Evolutionary conservation across 1,140 invertebrate species (phyloP), one percentile per base, ranked within the genome.

Genomic region (Neuroterus valhalla): DNA sequence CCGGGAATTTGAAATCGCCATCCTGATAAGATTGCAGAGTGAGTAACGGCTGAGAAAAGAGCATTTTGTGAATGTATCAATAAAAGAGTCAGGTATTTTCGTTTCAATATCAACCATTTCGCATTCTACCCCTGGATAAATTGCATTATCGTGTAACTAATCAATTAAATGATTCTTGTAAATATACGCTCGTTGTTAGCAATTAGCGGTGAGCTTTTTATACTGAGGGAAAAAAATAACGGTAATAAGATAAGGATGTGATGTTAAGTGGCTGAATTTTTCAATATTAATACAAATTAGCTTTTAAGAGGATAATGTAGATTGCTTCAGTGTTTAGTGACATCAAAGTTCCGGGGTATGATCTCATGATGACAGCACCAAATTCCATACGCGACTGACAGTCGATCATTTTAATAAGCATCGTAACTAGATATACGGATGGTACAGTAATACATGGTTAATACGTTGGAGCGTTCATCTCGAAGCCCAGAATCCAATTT

Each of bases 321-420:
- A 15, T 62, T 62, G 31, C 31, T 38, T 38, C 1, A 38, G 31
- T 38, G 31, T 8, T 31, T 15, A 74, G 66, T 75, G 46, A 75
- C 68, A 72, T 78, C 26, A 42, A 46, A 77, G 75, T 74, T 55
- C 26, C 50, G 12, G 66, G 42, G 38, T 69, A 70, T 78, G 73
- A 74, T 78, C 50, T 81, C 74, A 76, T 68, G 48, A 68, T 70
- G 66, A 81, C 44, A n/a, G n/a, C n/a, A 73, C 66, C 50, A 81
- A 72, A 79, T 81, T 81, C 71, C 75, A 42, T 46, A 66, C 75
- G 66, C 77, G 71, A 78, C 75, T 80, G 68, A 72, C 26, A 70
- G 73, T 10, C 62, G 15, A n/a, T 68, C 72, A 62, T 80, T 76
- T 76, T 76, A 82, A 80, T 76, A 76, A 74, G 44, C 68, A 26